These are phyloP conservation scores for Crotalus horridus DNA, from an alignment of 2,113 vertebrate genomes.

Conservation along the genomic window DNA sequence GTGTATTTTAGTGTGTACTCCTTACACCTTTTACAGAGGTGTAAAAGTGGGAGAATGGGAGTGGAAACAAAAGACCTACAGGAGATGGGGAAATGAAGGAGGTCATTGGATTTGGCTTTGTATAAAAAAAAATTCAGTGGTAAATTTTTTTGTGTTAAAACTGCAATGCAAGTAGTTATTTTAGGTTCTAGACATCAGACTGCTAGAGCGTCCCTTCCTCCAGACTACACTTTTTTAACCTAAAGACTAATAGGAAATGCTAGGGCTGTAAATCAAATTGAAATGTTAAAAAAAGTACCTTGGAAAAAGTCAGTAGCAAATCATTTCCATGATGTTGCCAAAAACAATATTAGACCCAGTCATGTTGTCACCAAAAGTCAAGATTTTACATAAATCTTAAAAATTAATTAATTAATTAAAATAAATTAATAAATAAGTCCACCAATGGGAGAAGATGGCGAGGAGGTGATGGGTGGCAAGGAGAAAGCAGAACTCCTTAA, in stretches of 20 bases:
- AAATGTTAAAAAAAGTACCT: not conserved
- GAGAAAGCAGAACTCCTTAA: not conserved
- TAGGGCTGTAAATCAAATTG: not conserved
- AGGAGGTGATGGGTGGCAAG: not conserved
- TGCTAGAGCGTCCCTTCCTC: not conserved
- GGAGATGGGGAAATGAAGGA: not conserved
- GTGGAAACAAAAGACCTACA: not conserved
- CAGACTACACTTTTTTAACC: not conserved
- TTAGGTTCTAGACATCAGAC: not conserved
- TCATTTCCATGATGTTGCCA: not conserved
- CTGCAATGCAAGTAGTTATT: not conserved
- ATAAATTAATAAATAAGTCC: not conserved
- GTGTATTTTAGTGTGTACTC: not conserved
- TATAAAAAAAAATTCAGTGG: not conserved
- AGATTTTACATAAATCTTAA: not conserved
- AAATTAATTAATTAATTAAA: not conserved
- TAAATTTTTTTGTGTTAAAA: not conserved
- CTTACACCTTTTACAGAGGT: not conserved
- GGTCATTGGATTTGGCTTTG: not conserved
- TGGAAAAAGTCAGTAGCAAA: not conserved
- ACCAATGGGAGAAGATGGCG: not conserved
- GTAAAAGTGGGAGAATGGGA: not conserved
- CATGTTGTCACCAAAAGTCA: not conserved
- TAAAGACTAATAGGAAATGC: not conserved
- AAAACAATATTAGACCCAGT: not conserved